Conservation (phyloP, 2,113 vertebrate species). For the Oophaga pumilio region DNA sequence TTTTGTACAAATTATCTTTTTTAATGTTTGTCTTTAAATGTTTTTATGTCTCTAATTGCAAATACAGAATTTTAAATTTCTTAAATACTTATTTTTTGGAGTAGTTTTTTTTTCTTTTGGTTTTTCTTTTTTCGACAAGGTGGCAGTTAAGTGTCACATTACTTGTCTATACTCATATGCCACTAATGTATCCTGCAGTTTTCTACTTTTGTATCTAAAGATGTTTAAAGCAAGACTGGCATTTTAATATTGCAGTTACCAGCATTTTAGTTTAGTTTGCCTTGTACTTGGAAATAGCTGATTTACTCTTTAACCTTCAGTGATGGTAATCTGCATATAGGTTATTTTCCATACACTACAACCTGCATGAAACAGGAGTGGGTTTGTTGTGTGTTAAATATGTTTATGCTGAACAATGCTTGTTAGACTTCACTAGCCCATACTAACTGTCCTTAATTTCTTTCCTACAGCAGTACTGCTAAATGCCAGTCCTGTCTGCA, state of each 20-base stretch:
- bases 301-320: neutral
- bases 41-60: no score
- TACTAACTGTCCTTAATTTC: slow-evolving; percentile 99
- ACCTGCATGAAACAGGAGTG: slow-evolving; percentile 90
- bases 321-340: slow-evolving; percentile 67
- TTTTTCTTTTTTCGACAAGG: neutral
- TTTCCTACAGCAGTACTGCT: slow-evolving; percentile 99
- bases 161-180: neutral
- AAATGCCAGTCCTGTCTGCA: slow-evolving; percentile 99
- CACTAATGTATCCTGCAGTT: neutral
- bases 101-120: no score
- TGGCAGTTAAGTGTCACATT: neutral
- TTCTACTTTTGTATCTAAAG: neutral
- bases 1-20: no score
- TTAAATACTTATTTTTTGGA: no score
- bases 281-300: neutral
- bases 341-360: slow-evolving; percentile 77
- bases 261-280: neutral
- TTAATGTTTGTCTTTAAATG: no score
- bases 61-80: no score
- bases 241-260: neutral
- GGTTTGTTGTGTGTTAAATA: slow-evolving; percentile 85
- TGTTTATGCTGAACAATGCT: slow-evolving; percentile 93
- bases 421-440: slow-evolving; percentile 97
- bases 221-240: neutral